Evolutionary conservation across 2,797 vertebrate genomes (phyloP).

Genomic region (Semotilus atromaculatus): DNA sequence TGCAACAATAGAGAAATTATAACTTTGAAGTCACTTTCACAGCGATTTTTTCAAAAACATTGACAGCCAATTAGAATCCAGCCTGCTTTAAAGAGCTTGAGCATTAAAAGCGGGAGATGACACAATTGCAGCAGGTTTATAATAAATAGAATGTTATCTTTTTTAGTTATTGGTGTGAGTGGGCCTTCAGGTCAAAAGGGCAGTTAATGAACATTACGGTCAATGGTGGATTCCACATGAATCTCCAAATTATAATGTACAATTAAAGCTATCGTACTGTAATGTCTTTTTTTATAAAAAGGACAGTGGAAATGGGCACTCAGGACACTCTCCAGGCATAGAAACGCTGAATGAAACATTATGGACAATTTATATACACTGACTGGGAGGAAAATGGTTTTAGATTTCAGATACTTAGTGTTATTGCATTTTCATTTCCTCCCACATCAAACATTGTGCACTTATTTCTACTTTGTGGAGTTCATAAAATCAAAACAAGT

Average conservation of each 20-base stretch:
- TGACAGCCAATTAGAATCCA: not conserved
- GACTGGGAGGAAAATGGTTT: conserved; percentile 4
- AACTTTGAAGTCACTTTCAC: not conserved
- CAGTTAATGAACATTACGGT: conserved; percentile 3
- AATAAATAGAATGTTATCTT: not conserved
- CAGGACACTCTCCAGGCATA: not conserved
- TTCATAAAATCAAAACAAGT: conserved; percentile 50
- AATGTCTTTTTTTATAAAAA: not conserved
- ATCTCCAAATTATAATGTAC: not conserved
- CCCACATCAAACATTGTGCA: conserved; percentile 15
- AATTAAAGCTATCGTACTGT: not conserved
- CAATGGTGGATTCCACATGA: not conserved
- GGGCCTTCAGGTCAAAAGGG: not conserved
- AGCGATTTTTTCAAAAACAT: not conserved
- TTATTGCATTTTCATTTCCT: conserved; percentile 37
- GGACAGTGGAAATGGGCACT: not conserved
- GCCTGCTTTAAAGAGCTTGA: not conserved
- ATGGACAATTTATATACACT: conserved; percentile 2
- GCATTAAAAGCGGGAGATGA: not conserved
- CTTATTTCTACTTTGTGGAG: conserved; percentile 44
- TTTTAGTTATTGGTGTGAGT: not conserved
- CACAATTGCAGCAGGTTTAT: not conserved
- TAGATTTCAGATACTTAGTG: not conserved
- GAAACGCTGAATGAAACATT: not conserved
- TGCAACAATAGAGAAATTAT: not conserved